Evolutionary conservation across 2,113 vertebrate genomes (phyloP).

Genomic region (Podilymbus podiceps): DNA sequence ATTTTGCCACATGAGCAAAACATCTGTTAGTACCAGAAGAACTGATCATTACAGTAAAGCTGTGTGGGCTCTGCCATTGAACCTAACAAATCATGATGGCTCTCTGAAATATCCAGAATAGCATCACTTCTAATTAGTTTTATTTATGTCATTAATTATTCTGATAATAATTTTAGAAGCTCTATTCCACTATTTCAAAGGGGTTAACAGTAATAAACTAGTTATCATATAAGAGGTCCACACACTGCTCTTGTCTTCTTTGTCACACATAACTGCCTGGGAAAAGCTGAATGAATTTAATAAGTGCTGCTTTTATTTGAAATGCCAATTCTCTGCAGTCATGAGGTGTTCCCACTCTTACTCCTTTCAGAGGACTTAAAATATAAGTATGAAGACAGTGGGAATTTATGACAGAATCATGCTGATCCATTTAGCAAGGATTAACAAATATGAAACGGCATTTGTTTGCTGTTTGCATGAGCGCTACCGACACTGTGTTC

Average conservation of each 20-base stretch:
- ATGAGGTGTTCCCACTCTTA: neutral
- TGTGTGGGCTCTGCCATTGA: neutral
- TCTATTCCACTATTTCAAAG: neutral
- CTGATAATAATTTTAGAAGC: neutral
- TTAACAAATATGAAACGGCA: neutral
- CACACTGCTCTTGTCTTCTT: rapidly evolving
- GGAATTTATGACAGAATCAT: neutral
- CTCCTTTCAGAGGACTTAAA: neutral
- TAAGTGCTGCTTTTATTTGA: neutral
- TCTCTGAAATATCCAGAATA: neutral
- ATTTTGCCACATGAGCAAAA: neutral
- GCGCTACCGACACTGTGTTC: rapidly evolving
- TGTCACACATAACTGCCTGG: neutral
- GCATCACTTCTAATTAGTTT: neutral
- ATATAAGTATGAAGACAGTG: neutral
- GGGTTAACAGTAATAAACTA: neutral
- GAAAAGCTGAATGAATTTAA: neutral
- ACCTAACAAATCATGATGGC: neutral
- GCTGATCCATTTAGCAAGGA: neutral
- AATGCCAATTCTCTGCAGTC: neutral
- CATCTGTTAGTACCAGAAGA: neutral
- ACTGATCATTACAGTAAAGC: neutral
- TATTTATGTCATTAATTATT: neutral
- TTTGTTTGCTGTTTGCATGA: neutral
- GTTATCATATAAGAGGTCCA: neutral